These are phyloP conservation scores for Morbakka virulenta DNA, from an alignment of 30 jellyfish, hydroid and myxozoan species.

Conservation along the genomic window DNA sequence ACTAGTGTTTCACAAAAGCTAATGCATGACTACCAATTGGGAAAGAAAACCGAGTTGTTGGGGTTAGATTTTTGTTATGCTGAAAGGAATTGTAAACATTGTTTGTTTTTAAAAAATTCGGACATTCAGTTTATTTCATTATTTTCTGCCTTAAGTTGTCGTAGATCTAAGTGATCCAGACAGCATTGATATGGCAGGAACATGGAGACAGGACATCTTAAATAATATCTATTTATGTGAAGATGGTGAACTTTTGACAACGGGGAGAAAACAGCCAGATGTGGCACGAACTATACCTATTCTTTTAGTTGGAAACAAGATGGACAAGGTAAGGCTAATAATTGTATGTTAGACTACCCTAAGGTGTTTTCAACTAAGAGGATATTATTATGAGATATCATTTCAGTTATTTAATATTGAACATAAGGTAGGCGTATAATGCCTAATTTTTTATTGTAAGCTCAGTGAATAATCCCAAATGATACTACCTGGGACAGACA, in stretches of 20 bases:
- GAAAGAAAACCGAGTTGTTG: no score
- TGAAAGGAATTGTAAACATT: no score
- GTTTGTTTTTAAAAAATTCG: background rate
- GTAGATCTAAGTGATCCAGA: conserved; percentile 91
- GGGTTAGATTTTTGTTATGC: no score
- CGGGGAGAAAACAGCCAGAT: conserved; percentile 52
- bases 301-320: conserved; percentile 87
- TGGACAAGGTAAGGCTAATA: conserved; percentile 72
- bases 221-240: conserved; percentile 63
- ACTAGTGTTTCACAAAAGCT: no score
- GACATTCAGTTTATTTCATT: no score
- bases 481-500: no score
- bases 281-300: conserved; percentile 74
- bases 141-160: conserved; percentile 66
- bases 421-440: no score
- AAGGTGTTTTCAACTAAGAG: background rate
- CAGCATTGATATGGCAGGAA: conserved; percentile 97
- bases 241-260: conserved; percentile 31
- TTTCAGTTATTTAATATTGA: no score
- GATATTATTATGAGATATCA: background rate
- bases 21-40: no score
- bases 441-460: no score
- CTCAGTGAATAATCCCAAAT: no score
- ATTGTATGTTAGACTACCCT: background rate
- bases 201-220: conserved; percentile 90